Conservation (phyloP, 2,113 vertebrate species). For the Dascyllus trimaculatus region DNA sequence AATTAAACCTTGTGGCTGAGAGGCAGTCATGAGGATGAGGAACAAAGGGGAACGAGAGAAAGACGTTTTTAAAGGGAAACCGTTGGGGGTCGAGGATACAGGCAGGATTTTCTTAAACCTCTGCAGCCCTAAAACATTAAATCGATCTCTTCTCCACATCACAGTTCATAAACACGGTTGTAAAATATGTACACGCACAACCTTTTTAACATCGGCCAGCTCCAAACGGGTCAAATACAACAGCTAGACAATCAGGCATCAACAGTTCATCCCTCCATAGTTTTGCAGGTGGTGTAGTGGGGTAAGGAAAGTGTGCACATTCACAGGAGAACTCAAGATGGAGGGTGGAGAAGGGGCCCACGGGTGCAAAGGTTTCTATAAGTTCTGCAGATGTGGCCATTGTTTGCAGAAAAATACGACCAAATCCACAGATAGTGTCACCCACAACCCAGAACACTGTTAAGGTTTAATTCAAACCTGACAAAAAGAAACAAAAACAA, state of each 20-base stretch:
- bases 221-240: slow-evolving; percentile 2
- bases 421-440: slow-evolving; percentile 21
- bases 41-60: slow-evolving; percentile 16
- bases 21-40: slow-evolving; percentile 53
- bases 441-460: slow-evolving; percentile 53
- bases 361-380: slow-evolving; percentile 22
- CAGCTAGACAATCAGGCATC: slow-evolving; percentile 19
- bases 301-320: slow-evolving; percentile 62
- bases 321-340: slow-evolving; percentile 59
- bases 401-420: slow-evolving; percentile 43
- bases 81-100: slow-evolving; percentile 20
- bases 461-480: slow-evolving; percentile 63
- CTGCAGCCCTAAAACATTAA: slow-evolving; percentile 33
- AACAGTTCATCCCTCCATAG: slow-evolving; percentile 53
- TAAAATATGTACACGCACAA: slow-evolving; percentile 65
- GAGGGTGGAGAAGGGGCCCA: slow-evolving; percentile 36
- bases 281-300: neutral
- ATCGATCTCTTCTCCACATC: slow-evolving; percentile 33
- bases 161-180: slow-evolving; percentile 61
- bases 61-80: slow-evolving; percentile 29
- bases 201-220: slow-evolving; percentile 22
- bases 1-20: slow-evolving; percentile 73
- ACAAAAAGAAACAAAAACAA: slow-evolving; percentile 24
- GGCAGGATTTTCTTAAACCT: slow-evolving; percentile 51
- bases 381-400: slow-evolving; percentile 25